phyloP scores from a whole-genome alignment of 2,888 invertebrate genomes.

The Calameuta pallipes region DNA sequence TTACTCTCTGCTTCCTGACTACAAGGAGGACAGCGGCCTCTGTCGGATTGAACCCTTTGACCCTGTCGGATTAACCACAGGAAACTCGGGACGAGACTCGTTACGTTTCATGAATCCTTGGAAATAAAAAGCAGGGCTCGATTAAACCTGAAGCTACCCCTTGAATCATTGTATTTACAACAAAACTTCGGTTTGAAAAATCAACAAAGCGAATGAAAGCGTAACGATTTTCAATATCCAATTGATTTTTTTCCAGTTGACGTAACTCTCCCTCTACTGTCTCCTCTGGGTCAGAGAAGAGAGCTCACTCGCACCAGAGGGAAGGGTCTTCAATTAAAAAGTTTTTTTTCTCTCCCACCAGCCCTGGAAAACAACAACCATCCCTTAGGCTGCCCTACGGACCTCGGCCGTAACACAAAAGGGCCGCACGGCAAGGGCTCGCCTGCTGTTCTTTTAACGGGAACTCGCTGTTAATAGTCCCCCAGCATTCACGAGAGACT shows the following conservation, averaged over 20 bases:
- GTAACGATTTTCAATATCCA: slow-evolving; percentile 58
- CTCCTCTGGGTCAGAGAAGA: slow-evolving; percentile 13
- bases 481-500: no score
- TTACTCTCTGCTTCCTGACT: background rate
- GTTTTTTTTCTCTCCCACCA: slow-evolving; percentile 38
- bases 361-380: slow-evolving; percentile 50
- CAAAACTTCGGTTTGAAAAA: no score
- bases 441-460: no score
- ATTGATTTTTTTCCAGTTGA: slow-evolving; percentile 56
- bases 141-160: no score
- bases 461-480: no score
- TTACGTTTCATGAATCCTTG: no score
- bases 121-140: no score
- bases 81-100: no score
- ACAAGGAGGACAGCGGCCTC: no score
- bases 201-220: slow-evolving; percentile 12
- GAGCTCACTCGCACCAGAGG: slow-evolving; percentile 41
- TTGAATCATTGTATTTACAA: no score
- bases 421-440: slow-evolving; percentile 28
- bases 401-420: slow-evolving; percentile 46
- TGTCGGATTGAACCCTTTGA: no score
- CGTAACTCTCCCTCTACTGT: slow-evolving; percentile 44
- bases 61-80: no score
- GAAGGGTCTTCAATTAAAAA: slow-evolving; percentile 50
- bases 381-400: slow-evolving; percentile 31